phyloP scores from a whole-genome alignment of 2,888 invertebrate genomes.

The Campoletis raptor region DNA sequence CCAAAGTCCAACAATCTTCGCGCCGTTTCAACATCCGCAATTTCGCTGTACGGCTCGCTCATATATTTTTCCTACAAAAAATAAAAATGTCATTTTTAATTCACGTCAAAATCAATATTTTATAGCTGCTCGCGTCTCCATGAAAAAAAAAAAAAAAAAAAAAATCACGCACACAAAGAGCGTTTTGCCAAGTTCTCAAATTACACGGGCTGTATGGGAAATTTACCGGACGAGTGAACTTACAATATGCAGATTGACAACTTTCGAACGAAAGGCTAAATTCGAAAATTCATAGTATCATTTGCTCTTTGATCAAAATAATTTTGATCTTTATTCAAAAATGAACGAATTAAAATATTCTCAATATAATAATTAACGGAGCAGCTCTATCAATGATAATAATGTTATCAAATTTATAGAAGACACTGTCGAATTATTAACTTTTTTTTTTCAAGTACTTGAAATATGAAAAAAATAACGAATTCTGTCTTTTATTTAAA shows the following conservation, averaged over 20 bases:
- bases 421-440: background rate
- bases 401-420: background rate
- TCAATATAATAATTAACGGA: too few species aligned
- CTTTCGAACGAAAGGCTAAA: conserved; percentile 1
- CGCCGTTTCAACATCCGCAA: conserved; percentile 94
- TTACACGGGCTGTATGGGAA: conserved; percentile 25
- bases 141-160: conserved; percentile 20
- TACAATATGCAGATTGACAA: conserved; percentile 23
- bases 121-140: background rate
- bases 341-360: background rate
- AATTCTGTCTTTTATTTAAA: background rate
- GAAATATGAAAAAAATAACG: background rate
- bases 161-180: background rate
- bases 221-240: conserved; percentile 42
- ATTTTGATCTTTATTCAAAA: background rate
- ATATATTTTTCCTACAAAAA: conserved; percentile 93
- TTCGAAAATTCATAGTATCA: background rate
- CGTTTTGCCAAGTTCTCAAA: conserved; percentile 25
- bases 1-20: conserved; percentile 93
- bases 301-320: background rate
- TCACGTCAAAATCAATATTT: background rate
- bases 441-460: background rate
- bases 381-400: too few species aligned
- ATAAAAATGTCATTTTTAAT: conserved; percentile 12
- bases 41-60: conserved; percentile 96